Evolutionary conservation across 2,113 vertebrate genomes (phyloP).

Genomic region (Rissa tridactyla): DNA sequence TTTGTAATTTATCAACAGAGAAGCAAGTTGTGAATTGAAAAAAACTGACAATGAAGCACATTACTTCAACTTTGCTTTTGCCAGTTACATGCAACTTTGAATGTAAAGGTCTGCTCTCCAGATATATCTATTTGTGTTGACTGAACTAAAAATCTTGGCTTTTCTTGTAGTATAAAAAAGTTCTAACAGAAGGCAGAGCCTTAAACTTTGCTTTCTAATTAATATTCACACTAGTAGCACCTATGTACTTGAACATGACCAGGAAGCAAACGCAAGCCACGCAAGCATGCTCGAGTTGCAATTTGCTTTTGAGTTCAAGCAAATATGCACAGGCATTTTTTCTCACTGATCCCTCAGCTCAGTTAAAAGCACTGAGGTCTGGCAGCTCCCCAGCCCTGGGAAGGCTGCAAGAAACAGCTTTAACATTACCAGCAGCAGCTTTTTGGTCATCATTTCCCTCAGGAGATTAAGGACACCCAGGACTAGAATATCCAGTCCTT

Average conservation of each 20-base stretch:
- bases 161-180: neutral
- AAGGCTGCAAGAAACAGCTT: conserved; percentile 8
- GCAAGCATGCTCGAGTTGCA: neutral
- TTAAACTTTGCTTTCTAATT: neutral
- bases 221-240: neutral
- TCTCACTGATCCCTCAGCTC: neutral
- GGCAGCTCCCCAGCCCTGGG: neutral
- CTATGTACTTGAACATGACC: neutral
- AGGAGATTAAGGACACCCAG: neutral
- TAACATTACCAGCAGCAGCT: neutral
- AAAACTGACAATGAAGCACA: neutral
- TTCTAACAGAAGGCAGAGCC: neutral
- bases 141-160: neutral
- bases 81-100: neutral
- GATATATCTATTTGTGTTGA: neutral
- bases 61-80: neutral
- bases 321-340: neutral
- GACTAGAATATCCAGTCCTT: neutral
- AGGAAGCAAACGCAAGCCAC: neutral
- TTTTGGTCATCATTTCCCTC: neutral
- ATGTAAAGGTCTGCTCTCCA: neutral
- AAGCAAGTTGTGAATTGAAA: neutral
- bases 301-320: conserved; percentile 5
- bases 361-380: conserved; percentile 18
- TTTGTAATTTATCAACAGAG: neutral